These are phyloP conservation scores for Colletes gigas DNA, from an alignment of 1,140 invertebrate species.

Conservation along the genomic window DNA sequence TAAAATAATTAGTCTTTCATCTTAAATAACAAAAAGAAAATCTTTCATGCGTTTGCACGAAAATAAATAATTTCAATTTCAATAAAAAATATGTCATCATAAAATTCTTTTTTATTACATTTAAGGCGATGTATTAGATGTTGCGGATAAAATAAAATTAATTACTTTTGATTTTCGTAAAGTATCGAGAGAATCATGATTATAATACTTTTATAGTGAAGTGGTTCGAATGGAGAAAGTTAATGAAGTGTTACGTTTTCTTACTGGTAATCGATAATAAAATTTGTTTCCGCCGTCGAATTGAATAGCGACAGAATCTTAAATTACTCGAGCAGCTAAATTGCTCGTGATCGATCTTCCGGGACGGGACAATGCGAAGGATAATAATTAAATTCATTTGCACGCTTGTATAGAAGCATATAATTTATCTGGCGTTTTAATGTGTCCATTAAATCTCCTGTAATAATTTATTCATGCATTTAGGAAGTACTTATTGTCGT, in stretches of 20 bases:
- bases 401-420: neutral
- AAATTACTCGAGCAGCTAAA: neutral
- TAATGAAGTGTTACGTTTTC: neutral
- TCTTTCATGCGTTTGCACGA: too few species aligned
- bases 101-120: too few species aligned
- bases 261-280: slow-evolving; percentile 1
- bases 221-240: neutral
- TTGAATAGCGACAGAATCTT: neutral
- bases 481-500: neutral
- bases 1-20: too few species aligned
- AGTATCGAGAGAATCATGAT: too few species aligned
- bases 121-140: too few species aligned
- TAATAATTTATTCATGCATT: neutral
- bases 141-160: too few species aligned
- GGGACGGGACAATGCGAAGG: neutral
- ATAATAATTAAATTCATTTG: neutral
- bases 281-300: slow-evolving; percentile 1
- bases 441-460: neutral
- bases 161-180: too few species aligned
- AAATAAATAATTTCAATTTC: too few species aligned
- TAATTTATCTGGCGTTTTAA: neutral
- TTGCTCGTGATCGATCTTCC: slow-evolving; percentile 6
- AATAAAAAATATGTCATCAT: too few species aligned
- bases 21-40: too few species aligned
- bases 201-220: neutral